A percentile compares a stretch with the other conserved stretches of the same genome.
Conservation (phyloP, 2,797 vertebrate genomes). For the Lates japonicus region DNA sequence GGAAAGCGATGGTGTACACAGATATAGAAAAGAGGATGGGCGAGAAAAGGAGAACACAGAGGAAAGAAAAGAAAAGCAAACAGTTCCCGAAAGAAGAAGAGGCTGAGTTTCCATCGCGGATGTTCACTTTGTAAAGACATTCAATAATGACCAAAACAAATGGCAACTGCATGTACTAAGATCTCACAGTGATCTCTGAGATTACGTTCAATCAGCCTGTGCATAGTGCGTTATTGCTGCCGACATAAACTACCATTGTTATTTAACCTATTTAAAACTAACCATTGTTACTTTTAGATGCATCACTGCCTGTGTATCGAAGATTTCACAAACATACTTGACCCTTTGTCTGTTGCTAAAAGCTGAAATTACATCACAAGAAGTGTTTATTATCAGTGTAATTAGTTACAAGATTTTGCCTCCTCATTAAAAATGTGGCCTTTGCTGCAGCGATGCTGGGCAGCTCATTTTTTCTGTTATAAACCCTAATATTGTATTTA, state of each 20-base stretch:
- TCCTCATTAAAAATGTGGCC: no score
- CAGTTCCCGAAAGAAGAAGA: conserved; percentile 13
- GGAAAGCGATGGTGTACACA: conserved; percentile 51
- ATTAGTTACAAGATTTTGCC: neutral
- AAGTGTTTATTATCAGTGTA: neutral
- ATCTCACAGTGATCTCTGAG: conserved; percentile 2
- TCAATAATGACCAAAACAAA: conserved; percentile 44
- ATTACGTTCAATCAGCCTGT: neutral
- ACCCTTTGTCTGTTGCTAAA: neutral
- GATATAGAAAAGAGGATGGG: conserved; percentile 38
- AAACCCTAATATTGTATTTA: no score
- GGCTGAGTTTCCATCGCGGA: conserved; percentile 23
- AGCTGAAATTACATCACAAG: neutral
- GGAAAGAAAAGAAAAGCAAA: conserved; percentile 67
- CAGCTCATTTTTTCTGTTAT: no score
- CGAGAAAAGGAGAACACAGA: conserved; percentile 32
- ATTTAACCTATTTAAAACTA: neutral
- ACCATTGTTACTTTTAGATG: conserved; percentile 1
- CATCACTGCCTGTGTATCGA: neutral
- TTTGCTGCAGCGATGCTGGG: no score
- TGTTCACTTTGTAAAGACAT: conserved; percentile 44
- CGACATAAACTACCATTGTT: neutral
- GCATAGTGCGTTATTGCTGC: neutral
- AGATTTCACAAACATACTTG: neutral
- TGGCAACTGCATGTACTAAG: conserved; percentile 10